These are phyloP conservation scores for Drosophila neocordata DNA, from an alignment of 1,140 invertebrate genomes.

Conservation along the genomic window DNA sequence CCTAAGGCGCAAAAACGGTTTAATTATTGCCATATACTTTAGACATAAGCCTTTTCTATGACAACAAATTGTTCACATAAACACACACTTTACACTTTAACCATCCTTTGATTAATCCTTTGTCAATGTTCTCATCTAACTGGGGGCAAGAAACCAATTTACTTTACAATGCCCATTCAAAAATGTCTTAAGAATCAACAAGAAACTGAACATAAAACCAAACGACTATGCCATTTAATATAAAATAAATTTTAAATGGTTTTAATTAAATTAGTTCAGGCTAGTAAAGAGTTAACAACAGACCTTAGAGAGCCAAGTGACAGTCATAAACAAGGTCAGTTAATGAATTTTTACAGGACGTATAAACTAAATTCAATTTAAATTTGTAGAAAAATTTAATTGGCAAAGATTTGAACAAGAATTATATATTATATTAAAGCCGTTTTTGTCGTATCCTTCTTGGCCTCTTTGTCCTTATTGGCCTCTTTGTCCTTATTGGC, in stretches of 20 bases:
- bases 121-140: slow-evolving; percentile 49
- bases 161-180: slow-evolving; percentile 38
- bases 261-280: slow-evolving; percentile 52
- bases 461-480: too few relatives aligned
- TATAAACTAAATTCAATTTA: not conserved
- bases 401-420: too few relatives aligned
- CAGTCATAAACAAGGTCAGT: not conserved
- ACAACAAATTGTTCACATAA: slow-evolving; percentile 37
- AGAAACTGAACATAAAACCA: slow-evolving; percentile 44
- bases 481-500: too few relatives aligned
- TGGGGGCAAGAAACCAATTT: slow-evolving; percentile 62
- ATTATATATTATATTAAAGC: too few relatives aligned
- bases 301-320: not conserved
- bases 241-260: slow-evolving; percentile 39
- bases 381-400: too few relatives aligned
- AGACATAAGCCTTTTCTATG: slow-evolving; percentile 48
- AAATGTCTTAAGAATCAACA: slow-evolving; percentile 19
- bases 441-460: too few relatives aligned
- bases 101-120: slow-evolving; percentile 64
- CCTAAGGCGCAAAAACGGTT: slow-evolving; percentile 66
- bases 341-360: not conserved
- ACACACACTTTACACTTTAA: slow-evolving; percentile 27
- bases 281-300: slow-evolving; percentile 1
- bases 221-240: slow-evolving; percentile 36
- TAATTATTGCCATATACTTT: slow-evolving; percentile 63